Percentiles rank a stretch among this genome's conserved stretches.
Conservation (phyloP, 2,113 vertebrate species). For the Callocephalon fimbriatum region DNA sequence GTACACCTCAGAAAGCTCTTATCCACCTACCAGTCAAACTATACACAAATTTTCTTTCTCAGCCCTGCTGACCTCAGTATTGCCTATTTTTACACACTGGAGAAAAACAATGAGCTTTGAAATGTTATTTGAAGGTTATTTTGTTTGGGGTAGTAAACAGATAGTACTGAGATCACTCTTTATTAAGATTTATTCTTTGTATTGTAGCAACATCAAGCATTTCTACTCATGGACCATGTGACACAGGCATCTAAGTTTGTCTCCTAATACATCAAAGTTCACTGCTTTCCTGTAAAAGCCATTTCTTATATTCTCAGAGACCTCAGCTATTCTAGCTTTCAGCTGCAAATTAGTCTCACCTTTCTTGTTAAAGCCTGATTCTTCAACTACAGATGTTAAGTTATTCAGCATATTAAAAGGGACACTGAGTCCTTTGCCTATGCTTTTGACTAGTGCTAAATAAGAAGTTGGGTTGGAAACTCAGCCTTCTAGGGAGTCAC, state of each 20-base stretch:
- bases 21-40: not conserved
- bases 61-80: not conserved
- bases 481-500: not conserved
- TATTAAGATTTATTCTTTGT: not conserved
- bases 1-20: not conserved
- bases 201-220: not conserved
- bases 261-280: not conserved
- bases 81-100: not conserved
- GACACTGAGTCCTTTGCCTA: not conserved
- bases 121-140: not conserved
- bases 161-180: not conserved
- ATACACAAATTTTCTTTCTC: not conserved
- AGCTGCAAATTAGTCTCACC: not conserved
- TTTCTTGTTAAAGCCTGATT: not conserved
- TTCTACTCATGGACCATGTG: not conserved
- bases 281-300: not conserved
- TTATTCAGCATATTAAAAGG: not conserved
- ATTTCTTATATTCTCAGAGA: not conserved
- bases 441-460: not conserved
- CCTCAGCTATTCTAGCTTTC: not conserved
- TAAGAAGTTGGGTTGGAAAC: not conserved
- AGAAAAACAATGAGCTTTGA: not conserved
- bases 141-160: not conserved
- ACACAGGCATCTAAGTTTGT: not conserved
- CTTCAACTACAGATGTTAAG: not conserved